Percentiles rank a stretch among this genome's conserved stretches.
Conservation (phyloP, 2,888 invertebrate species). For the Crossocerus cetratus region DNA sequence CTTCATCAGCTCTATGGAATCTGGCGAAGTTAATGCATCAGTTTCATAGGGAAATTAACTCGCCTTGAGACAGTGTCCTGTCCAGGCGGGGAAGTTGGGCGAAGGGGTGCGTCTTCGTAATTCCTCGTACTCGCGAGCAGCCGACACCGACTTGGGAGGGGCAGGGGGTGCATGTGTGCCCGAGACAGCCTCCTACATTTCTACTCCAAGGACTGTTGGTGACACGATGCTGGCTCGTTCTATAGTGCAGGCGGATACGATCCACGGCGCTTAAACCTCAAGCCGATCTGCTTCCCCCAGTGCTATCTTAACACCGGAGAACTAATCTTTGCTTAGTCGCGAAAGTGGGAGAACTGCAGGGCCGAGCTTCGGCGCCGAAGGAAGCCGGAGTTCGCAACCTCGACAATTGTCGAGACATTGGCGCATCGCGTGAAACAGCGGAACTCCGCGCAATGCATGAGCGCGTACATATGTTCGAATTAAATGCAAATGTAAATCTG, state of each 20-base stretch:
- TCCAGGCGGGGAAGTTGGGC: slow-evolving; percentile 7
- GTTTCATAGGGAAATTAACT: no score
- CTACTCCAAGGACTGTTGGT: neutral
- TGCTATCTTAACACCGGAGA: slow-evolving; percentile 34
- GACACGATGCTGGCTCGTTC: neutral
- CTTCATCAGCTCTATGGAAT: no score
- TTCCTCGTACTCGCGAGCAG: neutral
- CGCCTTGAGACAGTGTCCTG: neutral
- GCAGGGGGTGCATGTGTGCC: neutral
- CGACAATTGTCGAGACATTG: slow-evolving; percentile 34
- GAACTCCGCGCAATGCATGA: slow-evolving; percentile 19
- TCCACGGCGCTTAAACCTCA: slow-evolving; percentile 31
- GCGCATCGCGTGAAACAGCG: slow-evolving; percentile 11
- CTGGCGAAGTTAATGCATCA: no score
- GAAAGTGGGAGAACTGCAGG: slow-evolving; percentile 3
- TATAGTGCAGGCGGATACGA: slow-evolving; percentile 20
- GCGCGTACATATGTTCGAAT: slow-evolving; percentile 37
- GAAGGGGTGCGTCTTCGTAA: neutral
- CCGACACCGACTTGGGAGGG: neutral
- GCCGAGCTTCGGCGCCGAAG: neutral
- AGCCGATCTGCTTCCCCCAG: slow-evolving; percentile 17
- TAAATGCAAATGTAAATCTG: slow-evolving; percentile 45
- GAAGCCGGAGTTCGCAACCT: slow-evolving; percentile 27
- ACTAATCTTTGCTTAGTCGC: slow-evolving; percentile 46
- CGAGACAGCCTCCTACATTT: neutral